Base-by-base conservation (phyloP, 2,113 vertebrate species). In the Trogon surrucura region DNA sequence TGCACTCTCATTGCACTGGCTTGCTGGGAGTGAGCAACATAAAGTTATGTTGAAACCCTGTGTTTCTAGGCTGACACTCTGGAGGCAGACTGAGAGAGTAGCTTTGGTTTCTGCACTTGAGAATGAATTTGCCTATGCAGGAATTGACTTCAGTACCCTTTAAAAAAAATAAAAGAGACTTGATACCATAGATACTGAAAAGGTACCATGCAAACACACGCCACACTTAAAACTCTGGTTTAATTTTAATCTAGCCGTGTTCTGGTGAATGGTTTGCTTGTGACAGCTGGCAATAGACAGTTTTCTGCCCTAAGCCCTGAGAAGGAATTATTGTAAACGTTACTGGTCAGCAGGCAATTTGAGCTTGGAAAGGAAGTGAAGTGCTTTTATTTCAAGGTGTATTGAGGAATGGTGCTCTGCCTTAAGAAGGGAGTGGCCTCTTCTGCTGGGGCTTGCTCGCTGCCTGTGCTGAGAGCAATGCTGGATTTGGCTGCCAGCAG, bases 1-100 rank as follows among this genome's bases (percentile, higher is more conserved):
- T 13, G 14, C 36, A 4, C n/a, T 70, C 0, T 0, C 9, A 0
- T 29, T 41, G 23, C 0, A 0, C 54, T 61, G 57, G 6, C 3
- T 17, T 29, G 2, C 29, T 7, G 32, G 67, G n/a, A 66, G 21
- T 44, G 47, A 47, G 19, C 17, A n/a, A 62, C 36, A 9, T 2
- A 10, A 30, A 48, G 21, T 32, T 7, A 1, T 48, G 44, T 19
- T 58, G 71, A 64, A 96, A 47, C 20, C 5, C 27, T 8, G 10
- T 6, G 7, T 53, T 69, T 58, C 38, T 34, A 47, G 58, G 74
- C 66, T 62, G 27, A 23, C 0, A 4, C 17, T 25, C 26, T 25
- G 20, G n/a, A 29, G 27, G 16, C 48, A 19, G 47, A 26, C 21
- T 0, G 0, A 14, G 66, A 62, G 72, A 74, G 15, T 30, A 5